Conservation (phyloP, 1,140 invertebrate genomes). For the Plectrocnemia conspersa region DNA sequence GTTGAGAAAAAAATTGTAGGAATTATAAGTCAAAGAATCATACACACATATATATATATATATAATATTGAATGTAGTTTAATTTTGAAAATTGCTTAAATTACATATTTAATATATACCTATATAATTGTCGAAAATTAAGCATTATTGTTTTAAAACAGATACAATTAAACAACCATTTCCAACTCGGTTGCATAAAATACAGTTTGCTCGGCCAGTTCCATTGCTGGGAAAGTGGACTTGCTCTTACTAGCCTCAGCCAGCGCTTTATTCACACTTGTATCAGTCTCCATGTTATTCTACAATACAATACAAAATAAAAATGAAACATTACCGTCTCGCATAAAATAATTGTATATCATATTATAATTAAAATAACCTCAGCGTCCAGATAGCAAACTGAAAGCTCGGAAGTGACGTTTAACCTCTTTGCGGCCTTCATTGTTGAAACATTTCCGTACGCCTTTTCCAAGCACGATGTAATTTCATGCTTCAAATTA, state of each 20-base stretch:
- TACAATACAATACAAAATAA: slow-evolving; percentile 13
- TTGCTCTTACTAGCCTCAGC: slow-evolving; percentile 37
- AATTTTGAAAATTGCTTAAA: no score
- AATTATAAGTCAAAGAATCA: no score
- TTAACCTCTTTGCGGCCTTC: slow-evolving; percentile 87
- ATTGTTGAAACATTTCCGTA: slow-evolving; percentile 85
- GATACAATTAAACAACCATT: slow-evolving; percentile 87
- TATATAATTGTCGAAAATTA: slow-evolving; percentile 1
- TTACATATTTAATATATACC: no score
- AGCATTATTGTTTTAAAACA: not conserved
- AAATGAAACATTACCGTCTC: slow-evolving; percentile 4
- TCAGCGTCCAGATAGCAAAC: slow-evolving; percentile 14
- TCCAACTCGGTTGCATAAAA: slow-evolving; percentile 97
- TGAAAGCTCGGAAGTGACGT: slow-evolving; percentile 52
- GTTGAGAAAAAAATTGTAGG: no score
- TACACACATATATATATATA: no score
- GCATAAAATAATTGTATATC: slow-evolving; percentile 32
- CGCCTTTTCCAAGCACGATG: slow-evolving; percentile 92
- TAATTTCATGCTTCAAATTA: slow-evolving; percentile 95
- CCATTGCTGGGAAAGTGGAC: slow-evolving; percentile 80
- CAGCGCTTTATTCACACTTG: slow-evolving; percentile 9
- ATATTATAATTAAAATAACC: not conserved
- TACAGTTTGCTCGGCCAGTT: slow-evolving; percentile 88
- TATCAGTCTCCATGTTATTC: slow-evolving; percentile 22
- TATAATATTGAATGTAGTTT: no score